A percentile compares a stretch with the other conserved stretches of the same genome.
These are phyloP conservation scores for Embidobia sp. DNA, from an alignment of 2,888 invertebrate species.

Conservation along the genomic window DNA sequence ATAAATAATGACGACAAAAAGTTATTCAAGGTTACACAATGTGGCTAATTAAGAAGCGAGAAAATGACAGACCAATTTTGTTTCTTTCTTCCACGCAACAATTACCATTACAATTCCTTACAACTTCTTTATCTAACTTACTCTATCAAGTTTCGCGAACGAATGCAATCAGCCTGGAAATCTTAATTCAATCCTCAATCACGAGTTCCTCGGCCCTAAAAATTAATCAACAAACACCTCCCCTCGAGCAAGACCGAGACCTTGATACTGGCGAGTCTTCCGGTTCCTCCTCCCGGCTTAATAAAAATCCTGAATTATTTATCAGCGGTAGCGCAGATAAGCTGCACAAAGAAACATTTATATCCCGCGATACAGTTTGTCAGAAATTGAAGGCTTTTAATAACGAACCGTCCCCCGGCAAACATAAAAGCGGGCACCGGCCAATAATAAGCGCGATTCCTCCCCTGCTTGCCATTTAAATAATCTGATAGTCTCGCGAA, in stretches of 20 bases:
- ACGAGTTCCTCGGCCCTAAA: conserved; percentile 13
- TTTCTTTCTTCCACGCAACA: not conserved
- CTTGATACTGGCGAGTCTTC: not conserved
- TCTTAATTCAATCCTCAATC: conserved; percentile 34
- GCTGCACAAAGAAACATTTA: conserved; percentile 25
- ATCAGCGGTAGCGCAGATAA: conserved; percentile 22
- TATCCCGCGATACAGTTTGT: conserved; percentile 3
- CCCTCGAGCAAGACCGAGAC: not conserved
- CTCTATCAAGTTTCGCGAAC: conserved; percentile 7
- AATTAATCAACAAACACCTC: conserved; percentile 41
- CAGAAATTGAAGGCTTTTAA: conserved; percentile 55
- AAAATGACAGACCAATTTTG: not conserved
- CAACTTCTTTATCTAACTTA: not conserved
- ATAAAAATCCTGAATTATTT: conserved; percentile 46
- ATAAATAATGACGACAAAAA: too few relatives aligned
- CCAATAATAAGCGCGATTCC: conserved; percentile 64
- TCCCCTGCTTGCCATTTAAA: conserved; percentile 61
- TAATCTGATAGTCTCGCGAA: conserved; percentile 65
- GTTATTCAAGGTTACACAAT: not conserved
- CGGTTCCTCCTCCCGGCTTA: conserved; percentile 23
- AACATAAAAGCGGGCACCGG: not conserved
- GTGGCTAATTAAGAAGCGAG: conserved; percentile 1
- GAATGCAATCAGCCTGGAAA: conserved; percentile 12
- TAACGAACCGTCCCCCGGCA: conserved; percentile 12
- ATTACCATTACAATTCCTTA: not conserved